Evolutionary conservation across 2,888 invertebrate species (phyloP).

Genomic region (Aphodius sticticus): DNA sequence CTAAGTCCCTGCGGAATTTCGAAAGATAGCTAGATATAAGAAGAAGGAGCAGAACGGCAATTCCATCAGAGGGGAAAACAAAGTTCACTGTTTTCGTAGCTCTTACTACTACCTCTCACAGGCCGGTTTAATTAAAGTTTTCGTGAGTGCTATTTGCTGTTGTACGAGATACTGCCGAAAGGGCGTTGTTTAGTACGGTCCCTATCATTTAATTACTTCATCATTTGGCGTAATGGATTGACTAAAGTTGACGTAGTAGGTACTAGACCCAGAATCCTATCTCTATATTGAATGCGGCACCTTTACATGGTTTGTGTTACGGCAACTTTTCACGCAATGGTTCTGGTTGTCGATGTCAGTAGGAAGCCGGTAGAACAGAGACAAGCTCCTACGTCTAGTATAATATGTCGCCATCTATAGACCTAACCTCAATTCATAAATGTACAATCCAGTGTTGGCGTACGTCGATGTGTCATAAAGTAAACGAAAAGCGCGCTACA

Average conservation of each 20-base stretch:
- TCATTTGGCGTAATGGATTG: background rate
- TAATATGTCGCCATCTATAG: too few species aligned
- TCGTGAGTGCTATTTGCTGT: background rate
- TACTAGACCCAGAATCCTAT: background rate
- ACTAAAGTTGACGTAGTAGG: background rate
- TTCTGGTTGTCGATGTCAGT: too few species aligned
- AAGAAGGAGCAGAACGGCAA: background rate
- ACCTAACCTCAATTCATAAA: too few species aligned
- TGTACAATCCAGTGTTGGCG: too few species aligned
- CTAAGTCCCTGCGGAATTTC: background rate
- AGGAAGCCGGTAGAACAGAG: too few species aligned
- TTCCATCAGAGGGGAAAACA: background rate
- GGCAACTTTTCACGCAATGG: too few species aligned
- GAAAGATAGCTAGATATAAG: background rate
- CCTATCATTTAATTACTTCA: background rate
- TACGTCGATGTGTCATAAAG: too few species aligned
- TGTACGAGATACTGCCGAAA: background rate
- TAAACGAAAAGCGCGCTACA: too few species aligned
- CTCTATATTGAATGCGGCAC: background rate
- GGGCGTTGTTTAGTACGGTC: background rate
- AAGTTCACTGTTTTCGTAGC: background rate
- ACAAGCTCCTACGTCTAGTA: too few species aligned
- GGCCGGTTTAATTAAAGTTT: slow-evolving; percentile 4
- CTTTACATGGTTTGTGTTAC: too few species aligned
- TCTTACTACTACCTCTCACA: background rate